These are phyloP conservation scores for Notolabrus celidotus DNA, from an alignment of 2,797 vertebrate species.

Conservation along the genomic window DNA sequence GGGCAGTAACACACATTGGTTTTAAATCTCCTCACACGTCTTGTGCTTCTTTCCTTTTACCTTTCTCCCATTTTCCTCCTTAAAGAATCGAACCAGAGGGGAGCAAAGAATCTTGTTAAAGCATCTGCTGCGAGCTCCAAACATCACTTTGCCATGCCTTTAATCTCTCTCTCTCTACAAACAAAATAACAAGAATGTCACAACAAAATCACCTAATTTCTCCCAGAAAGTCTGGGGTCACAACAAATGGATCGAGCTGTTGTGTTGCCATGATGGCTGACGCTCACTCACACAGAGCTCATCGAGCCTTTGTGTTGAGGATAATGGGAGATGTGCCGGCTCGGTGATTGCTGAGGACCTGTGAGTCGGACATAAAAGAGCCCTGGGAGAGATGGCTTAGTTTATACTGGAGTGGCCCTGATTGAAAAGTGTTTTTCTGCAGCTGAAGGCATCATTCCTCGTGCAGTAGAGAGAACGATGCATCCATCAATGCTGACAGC, in stretches of 20 bases:
- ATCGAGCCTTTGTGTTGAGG: conserved; percentile 17
- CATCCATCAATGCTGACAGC: conserved; percentile 23
- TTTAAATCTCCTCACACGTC: no score
- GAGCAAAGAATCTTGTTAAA: not conserved
- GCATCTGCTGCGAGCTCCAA: not conserved
- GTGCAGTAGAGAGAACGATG: not conserved
- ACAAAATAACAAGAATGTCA: conserved; percentile 3
- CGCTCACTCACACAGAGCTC: not conserved
- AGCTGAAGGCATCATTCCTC: conserved; percentile 15
- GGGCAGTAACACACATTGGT: no score
- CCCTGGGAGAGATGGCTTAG: conserved; percentile 12
- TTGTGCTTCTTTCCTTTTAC: no score
- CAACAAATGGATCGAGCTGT: conserved; percentile 21
- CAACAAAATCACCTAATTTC: conserved; percentile 23
- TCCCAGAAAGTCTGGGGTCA: not conserved
- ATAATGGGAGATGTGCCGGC: conserved; percentile 37
- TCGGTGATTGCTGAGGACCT: conserved; percentile 44
- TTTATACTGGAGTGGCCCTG: conserved; percentile 25
- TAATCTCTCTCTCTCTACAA: conserved; percentile 2
- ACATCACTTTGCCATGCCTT: not conserved
- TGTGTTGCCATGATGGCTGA: conserved; percentile 1
- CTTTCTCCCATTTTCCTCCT: not conserved
- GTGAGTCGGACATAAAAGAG: conserved; percentile 37
- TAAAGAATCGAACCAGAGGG: no score
- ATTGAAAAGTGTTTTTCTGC: conserved; percentile 52